A percentile compares a stretch with the other conserved stretches of the same genome.
Conservation (phyloP, 2,797 vertebrate genomes). For the Gobio occitaniae region DNA sequence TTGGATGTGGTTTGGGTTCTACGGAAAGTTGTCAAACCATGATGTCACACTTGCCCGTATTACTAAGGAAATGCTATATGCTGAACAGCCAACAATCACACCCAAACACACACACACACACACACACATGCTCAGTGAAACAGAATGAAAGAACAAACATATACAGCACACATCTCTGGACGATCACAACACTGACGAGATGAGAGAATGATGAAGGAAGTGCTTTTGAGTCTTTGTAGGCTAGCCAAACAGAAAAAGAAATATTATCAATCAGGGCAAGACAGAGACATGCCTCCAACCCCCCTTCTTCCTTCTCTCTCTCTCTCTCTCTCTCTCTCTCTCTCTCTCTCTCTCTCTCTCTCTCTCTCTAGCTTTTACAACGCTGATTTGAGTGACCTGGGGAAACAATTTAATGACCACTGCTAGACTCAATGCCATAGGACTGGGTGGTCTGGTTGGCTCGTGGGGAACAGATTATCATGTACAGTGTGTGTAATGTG, state of each 20-base stretch:
- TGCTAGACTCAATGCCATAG: conserved; percentile 74
- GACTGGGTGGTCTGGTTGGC: conserved; percentile 80
- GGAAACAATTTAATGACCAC: conserved; percentile 80
- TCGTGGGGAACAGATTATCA: conserved; percentile 66
- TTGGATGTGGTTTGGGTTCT: conserved; percentile 51
- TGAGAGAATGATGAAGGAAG: conserved; percentile 56
- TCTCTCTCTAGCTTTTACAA: conserved; percentile 72
- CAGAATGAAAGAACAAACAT: conserved; percentile 24
- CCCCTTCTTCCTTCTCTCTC: conserved; percentile 61
- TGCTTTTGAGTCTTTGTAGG: conserved; percentile 47
- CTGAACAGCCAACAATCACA: conserved; percentile 13
- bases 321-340: conserved; percentile 51
- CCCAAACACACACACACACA: conserved; percentile 16
- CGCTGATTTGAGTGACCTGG: conserved; percentile 79
- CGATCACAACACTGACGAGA: conserved; percentile 42
- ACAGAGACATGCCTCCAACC: conserved; percentile 61
- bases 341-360: conserved; percentile 48
- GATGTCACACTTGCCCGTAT: conserved; percentile 53
- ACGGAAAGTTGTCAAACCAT: conserved; percentile 38
- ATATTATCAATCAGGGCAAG: conserved; percentile 65
- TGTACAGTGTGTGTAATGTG: conserved; percentile 67
- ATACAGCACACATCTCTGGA: conserved; percentile 17
- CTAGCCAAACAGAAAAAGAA: conserved; percentile 60
- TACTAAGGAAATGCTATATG: conserved; percentile 36
- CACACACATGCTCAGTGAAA: conserved; percentile 24